These are phyloP conservation scores for Poecile montanus DNA, from an alignment of 2,797 vertebrate species.

Conservation along the genomic window DNA sequence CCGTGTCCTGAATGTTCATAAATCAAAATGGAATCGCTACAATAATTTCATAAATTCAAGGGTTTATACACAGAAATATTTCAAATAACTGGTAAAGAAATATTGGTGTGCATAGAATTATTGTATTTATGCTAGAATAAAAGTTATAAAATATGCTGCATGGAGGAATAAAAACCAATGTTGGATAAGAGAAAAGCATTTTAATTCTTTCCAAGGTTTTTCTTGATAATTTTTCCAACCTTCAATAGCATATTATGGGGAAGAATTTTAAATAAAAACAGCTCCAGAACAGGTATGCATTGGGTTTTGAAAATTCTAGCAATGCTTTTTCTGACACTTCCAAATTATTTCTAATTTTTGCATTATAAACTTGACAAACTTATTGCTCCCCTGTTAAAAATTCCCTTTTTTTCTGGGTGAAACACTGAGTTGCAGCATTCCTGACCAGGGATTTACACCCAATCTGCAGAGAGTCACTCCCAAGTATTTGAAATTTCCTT, in stretches of 20 bases:
- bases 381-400: neutral
- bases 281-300: neutral
- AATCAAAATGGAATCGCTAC: neutral
- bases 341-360: neutral
- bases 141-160: neutral
- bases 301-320: neutral
- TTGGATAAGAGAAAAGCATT: neutral
- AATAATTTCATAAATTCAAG: neutral
- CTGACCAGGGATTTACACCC: neutral
- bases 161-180: neutral
- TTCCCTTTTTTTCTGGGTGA: neutral
- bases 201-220: neutral
- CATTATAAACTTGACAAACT: neutral
- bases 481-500: neutral
- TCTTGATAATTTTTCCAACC: neutral
- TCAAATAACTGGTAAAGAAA: neutral
- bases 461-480: neutral
- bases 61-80: neutral
- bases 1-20: neutral
- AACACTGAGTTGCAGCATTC: neutral
- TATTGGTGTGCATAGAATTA: neutral
- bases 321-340: neutral
- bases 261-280: neutral
- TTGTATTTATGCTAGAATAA: neutral
- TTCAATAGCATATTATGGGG: neutral